These are phyloP conservation scores for Pogonocherus hispidulus DNA, from an alignment of 2,888 invertebrate species.

Conservation along the genomic window DNA sequence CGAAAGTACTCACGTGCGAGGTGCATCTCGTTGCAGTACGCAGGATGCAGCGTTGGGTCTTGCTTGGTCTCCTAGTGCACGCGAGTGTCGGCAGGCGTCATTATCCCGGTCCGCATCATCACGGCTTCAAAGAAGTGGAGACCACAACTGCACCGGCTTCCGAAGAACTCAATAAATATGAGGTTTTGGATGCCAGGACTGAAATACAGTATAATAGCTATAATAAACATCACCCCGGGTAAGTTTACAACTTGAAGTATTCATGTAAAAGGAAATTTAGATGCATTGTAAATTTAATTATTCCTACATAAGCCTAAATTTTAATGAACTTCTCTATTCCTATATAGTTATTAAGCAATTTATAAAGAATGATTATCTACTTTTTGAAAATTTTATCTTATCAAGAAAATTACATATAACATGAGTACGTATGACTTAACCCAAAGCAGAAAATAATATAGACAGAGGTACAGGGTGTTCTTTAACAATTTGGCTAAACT, in stretches of 20 bases:
- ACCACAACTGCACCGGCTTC: constrained; percentile 2
- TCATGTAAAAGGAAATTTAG: background rate
- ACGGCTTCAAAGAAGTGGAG: background rate
- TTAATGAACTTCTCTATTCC: too few relatives aligned
- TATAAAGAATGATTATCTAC: too few relatives aligned
- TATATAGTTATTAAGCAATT: too few relatives aligned
- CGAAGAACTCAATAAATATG: constrained; percentile 35
- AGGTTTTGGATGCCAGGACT: constrained; percentile 50
- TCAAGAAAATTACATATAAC: too few relatives aligned
- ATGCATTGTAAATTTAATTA: too few relatives aligned
- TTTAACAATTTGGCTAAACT: too few relatives aligned
- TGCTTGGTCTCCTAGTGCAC: constrained; percentile 31
- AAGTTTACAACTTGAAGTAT: constrained; percentile 41
- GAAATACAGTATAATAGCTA: constrained; percentile 58
- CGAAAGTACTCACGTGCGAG: constrained; percentile 49
- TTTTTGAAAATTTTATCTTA: too few relatives aligned
- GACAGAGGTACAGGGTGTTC: too few relatives aligned
- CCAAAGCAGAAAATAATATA: too few relatives aligned
- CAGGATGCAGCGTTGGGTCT: constrained; percentile 32
- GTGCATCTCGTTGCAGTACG: constrained; percentile 36
- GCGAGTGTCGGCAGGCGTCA: constrained; percentile 30
- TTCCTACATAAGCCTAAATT: too few relatives aligned
- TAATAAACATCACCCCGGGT: constrained; percentile 61
- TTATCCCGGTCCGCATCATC: constrained; percentile 17
- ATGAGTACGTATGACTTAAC: too few relatives aligned